phyloP scores from a whole-genome alignment of 2,888 invertebrate genomes.

The Ctenicera cuprea region DNA sequence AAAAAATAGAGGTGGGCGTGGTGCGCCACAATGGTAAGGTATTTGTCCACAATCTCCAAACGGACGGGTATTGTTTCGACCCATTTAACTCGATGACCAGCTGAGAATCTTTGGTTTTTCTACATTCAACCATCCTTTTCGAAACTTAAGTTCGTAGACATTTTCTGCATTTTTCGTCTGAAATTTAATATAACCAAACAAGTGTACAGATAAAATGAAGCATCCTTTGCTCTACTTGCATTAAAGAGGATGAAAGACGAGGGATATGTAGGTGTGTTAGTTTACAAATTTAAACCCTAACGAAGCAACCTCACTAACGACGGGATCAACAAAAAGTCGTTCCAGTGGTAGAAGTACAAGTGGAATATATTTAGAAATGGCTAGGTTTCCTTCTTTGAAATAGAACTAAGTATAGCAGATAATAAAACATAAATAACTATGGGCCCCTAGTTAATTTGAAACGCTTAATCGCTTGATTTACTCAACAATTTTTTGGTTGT shows the following conservation, averaged over 20 bases:
- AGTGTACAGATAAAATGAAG: neutral
- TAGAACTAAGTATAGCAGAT: neutral
- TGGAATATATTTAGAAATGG: slow-evolving; percentile 28
- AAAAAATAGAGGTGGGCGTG: slow-evolving; percentile 40
- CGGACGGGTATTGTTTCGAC: slow-evolving; percentile 13
- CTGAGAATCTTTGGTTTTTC: too few relatives aligned
- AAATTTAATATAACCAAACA: neutral
- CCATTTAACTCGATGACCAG: slow-evolving; percentile 14
- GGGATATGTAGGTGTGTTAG: slow-evolving; percentile 38
- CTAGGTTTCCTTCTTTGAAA: slow-evolving; percentile 22
- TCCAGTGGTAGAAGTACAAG: slow-evolving; percentile 20
- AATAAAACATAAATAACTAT: neutral
- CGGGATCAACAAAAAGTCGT: slow-evolving; percentile 39
- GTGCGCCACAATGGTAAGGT: slow-evolving; percentile 30
- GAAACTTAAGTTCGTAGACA: too few relatives aligned
- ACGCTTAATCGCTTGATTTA: neutral
- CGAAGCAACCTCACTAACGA: slow-evolving; percentile 44
- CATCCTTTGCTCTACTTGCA: slow-evolving; percentile 11
- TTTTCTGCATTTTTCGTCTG: too few relatives aligned
- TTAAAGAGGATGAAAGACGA: slow-evolving; percentile 19
- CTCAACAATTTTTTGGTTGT: neutral
- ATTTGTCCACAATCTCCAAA: slow-evolving; percentile 18
- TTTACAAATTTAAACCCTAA: slow-evolving; percentile 45
- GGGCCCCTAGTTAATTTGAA: neutral
- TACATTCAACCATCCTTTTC: too few relatives aligned